Conservation (phyloP, 2,797 vertebrate genomes). For the Tolypeutes matacus region DNA sequence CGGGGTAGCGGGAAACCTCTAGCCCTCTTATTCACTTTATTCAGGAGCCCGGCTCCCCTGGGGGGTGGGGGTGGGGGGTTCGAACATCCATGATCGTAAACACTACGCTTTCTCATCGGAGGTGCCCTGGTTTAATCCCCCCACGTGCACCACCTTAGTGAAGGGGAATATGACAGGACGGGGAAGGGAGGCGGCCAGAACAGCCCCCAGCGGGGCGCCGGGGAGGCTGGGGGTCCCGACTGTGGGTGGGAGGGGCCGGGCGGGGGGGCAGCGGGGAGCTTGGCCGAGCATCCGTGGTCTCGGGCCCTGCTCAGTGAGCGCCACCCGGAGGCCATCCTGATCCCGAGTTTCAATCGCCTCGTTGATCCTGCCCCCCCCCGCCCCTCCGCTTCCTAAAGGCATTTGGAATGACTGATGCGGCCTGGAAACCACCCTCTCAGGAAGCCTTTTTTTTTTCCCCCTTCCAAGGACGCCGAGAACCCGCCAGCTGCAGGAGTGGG, state of each 20-base stretch:
- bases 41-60: neutral
- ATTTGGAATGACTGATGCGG: neutral
- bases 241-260: neutral
- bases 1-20: neutral
- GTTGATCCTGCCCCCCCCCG: neutral
- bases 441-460: accelerated
- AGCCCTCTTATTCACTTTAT: neutral
- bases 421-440: neutral
- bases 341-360: neutral
- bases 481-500: neutral
- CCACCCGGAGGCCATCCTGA: neutral
- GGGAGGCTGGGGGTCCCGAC: neutral
- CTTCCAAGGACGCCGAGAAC: conserved; percentile 68
- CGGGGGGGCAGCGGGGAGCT: too few relatives aligned
- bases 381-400: neutral
- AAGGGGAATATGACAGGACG: neutral
- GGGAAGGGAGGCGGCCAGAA: neutral
- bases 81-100: neutral
- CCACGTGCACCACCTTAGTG: neutral
- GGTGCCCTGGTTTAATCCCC: neutral
- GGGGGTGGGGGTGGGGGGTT: neutral
- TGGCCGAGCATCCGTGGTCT: too few relatives aligned
- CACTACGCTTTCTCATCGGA: neutral
- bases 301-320: neutral
- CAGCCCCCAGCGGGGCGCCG: neutral